Conservation (phyloP, 2,113 vertebrate species). For the Dendrocopos noguchii region DNA sequence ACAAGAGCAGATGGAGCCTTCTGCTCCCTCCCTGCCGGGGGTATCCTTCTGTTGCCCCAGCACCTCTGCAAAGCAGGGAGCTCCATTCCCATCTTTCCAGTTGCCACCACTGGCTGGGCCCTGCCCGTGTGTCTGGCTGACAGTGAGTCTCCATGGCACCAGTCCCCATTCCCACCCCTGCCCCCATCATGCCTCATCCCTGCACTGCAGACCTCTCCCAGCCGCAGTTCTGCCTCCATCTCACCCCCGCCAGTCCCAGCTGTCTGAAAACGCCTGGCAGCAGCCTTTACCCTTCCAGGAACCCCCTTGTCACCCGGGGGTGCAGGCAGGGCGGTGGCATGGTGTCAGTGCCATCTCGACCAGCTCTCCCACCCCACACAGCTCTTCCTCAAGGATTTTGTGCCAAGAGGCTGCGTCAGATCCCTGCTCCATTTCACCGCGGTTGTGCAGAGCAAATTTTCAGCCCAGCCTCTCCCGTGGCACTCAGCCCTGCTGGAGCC, state of each 20-base stretch:
- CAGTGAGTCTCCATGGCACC: accelerated
- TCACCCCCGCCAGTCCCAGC: background rate
- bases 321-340: background rate
- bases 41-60: background rate
- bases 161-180: too few species aligned
- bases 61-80: accelerated
- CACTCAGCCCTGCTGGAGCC: background rate
- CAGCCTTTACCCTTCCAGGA: background rate
- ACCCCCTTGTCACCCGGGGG: background rate
- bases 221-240: background rate
- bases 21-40: background rate
- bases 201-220: background rate
- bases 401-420: background rate
- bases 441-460: background rate
- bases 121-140: accelerated
- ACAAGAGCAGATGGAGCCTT: constrained; percentile 22
- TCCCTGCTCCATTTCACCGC: accelerated
- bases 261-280: accelerated
- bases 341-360: accelerated
- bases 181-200: accelerated
- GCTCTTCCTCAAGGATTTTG: background rate
- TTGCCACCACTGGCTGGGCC: background rate
- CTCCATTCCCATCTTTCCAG: accelerated
- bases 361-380: accelerated
- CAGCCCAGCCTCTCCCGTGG: background rate